A percentile compares a stretch with the other conserved stretches of the same genome.
phyloP scores from a whole-genome alignment of 2,888 invertebrate species.

The Orchesella flavescens region DNA sequence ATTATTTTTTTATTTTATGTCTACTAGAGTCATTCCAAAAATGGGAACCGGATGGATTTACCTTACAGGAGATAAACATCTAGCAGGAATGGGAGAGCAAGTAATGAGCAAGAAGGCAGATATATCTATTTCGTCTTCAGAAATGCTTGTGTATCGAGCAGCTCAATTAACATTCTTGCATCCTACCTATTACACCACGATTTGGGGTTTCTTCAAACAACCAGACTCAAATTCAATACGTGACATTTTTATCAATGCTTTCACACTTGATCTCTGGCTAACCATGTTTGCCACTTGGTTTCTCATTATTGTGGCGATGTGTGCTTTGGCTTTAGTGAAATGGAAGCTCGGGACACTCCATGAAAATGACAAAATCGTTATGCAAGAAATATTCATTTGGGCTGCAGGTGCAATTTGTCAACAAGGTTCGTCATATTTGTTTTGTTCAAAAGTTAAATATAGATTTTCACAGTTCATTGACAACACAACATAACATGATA shows the following conservation, averaged over 20 bases:
- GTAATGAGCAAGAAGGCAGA: slow-evolving; percentile 52
- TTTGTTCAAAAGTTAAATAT: background rate
- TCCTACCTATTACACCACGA: slow-evolving; percentile 62
- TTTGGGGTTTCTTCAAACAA: slow-evolving; percentile 65
- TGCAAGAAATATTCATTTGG: slow-evolving; percentile 63
- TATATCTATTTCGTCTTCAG: slow-evolving; percentile 60
- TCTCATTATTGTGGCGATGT: slow-evolving; percentile 58
- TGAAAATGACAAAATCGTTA: slow-evolving; percentile 60
- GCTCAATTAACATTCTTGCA: slow-evolving; percentile 49
- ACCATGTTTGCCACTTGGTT: slow-evolving; percentile 66
- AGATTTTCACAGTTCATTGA: background rate
- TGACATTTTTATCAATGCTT: slow-evolving; percentile 66
- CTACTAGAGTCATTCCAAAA: slow-evolving; percentile 26
- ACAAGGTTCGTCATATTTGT: slow-evolving; percentile 48
- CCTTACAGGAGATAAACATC: slow-evolving; percentile 16
- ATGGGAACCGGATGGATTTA: slow-evolving; percentile 53
- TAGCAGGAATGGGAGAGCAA: slow-evolving; percentile 60
- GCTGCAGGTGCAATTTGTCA: slow-evolving; percentile 63
- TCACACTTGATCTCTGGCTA: slow-evolving; percentile 60
- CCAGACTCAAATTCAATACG: slow-evolving; percentile 63
- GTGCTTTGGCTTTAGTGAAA: slow-evolving; percentile 55
- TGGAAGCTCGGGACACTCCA: slow-evolving; percentile 57
- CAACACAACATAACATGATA: too few relatives aligned
- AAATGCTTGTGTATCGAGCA: slow-evolving; percentile 50
- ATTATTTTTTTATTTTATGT: too few relatives aligned